phyloP scores from a whole-genome alignment of 1,140 invertebrate species.

The Adoxophyes honmai region DNA sequence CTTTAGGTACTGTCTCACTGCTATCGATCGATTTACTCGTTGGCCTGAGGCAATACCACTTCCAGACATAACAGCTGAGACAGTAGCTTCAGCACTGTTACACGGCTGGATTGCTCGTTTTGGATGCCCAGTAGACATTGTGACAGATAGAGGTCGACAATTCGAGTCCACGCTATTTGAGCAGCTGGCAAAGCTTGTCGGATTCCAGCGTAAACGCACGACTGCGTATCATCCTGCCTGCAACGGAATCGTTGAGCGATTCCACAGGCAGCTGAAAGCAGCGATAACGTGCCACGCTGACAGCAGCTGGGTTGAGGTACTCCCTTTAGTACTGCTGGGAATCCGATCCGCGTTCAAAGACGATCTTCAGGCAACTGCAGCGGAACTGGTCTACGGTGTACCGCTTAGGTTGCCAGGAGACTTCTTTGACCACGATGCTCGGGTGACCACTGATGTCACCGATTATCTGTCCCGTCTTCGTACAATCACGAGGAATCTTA shows the following conservation, averaged over 20 bases:
- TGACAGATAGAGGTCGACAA: slow-evolving; percentile 50
- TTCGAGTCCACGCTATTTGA: slow-evolving; percentile 48
- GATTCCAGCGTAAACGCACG: slow-evolving; percentile 33
- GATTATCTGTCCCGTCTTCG: slow-evolving; percentile 5
- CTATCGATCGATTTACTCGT: too few species aligned
- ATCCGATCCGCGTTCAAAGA: slow-evolving; percentile 22
- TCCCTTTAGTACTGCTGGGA: slow-evolving; percentile 30
- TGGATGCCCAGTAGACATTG: slow-evolving; percentile 34
- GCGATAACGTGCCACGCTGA: too few species aligned
- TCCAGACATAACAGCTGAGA: slow-evolving; percentile 48
- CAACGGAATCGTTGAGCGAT: too few species aligned
- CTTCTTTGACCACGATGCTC: slow-evolving; percentile 21
- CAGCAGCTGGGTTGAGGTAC: slow-evolving; percentile 30
- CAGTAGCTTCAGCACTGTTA: slow-evolving; percentile 26
- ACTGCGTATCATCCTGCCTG: too few species aligned
- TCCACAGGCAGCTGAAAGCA: too few species aligned
- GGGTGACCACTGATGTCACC: not conserved
- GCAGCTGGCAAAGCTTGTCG: slow-evolving; percentile 24
- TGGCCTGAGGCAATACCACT: too few species aligned
- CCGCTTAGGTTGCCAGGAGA: slow-evolving; percentile 38
- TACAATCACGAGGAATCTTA: not conserved
- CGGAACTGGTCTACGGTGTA: slow-evolving; percentile 43
- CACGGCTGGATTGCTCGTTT: slow-evolving; percentile 38
- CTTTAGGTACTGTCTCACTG: too few species aligned
- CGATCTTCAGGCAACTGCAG: slow-evolving; percentile 37